Conservation (phyloP, 2,113 vertebrate species). For the Lates calcarifer region DNA sequence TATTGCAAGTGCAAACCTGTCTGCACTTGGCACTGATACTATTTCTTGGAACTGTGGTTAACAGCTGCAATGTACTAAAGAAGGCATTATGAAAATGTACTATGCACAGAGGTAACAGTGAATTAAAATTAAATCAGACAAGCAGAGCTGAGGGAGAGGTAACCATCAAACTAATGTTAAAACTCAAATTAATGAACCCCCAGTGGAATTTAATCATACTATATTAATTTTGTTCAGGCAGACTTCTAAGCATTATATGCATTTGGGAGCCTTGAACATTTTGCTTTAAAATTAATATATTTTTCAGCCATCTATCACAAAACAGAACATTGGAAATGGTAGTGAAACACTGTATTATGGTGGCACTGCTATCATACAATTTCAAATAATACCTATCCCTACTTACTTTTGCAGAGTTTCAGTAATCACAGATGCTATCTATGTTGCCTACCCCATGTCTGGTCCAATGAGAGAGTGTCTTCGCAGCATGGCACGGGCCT, state of each 20-base stretch:
- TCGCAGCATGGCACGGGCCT: constrained; percentile 94
- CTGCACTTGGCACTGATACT: background rate
- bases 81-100: background rate
- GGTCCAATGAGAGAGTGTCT: constrained; percentile 94
- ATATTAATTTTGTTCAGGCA: background rate
- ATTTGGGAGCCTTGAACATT: background rate
- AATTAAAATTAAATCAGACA: constrained; percentile 3
- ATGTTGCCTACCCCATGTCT: constrained; percentile 91
- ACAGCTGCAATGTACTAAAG: background rate
- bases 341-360: background rate
- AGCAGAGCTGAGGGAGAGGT: background rate
- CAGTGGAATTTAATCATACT: background rate
- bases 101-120: background rate
- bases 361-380: background rate
- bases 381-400: background rate
- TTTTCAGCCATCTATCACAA: background rate
- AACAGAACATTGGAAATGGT: background rate
- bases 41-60: background rate
- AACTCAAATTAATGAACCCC: background rate
- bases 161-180: background rate
- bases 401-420: background rate
- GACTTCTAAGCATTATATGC: background rate
- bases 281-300: background rate
- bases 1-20: background rate
- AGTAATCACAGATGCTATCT: background rate